phyloP scores from a whole-genome alignment of 2,888 invertebrate species.

The Hydriomena furcata region DNA sequence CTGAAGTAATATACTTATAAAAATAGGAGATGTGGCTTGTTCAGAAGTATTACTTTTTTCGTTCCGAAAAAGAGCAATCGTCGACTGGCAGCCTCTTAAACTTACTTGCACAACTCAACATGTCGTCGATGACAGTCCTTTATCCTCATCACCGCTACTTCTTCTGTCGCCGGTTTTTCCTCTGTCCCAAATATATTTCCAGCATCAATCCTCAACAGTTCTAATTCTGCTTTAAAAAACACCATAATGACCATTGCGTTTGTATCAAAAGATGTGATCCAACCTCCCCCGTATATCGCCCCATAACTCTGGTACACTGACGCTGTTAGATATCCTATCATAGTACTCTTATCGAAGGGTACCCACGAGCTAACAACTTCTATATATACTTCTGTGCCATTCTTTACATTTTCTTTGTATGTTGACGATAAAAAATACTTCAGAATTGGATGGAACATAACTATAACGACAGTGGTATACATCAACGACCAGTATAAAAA shows the following conservation, averaged over 20 bases:
- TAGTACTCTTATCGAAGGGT: conserved; percentile 62
- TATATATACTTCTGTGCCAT: conserved; percentile 57
- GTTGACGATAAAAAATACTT: conserved; percentile 52
- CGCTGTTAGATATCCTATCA: conserved; percentile 55
- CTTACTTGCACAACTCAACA: conserved; percentile 64
- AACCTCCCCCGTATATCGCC: conserved; percentile 67
- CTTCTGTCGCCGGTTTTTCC: conserved; percentile 32
- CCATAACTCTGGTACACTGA: conserved; percentile 62
- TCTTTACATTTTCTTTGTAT: conserved; percentile 55
- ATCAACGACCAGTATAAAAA: conserved; percentile 65
- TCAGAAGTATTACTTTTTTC: too few species aligned
- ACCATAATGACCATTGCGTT: conserved; percentile 73
- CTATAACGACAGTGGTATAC: conserved; percentile 63
- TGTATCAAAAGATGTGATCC: conserved; percentile 72
- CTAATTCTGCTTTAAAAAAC: conserved; percentile 65
- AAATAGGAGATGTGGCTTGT: too few species aligned
- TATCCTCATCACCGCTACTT: conserved; percentile 43
- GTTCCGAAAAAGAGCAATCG: not conserved
- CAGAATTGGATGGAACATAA: conserved; percentile 59
- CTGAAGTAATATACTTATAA: too few species aligned
- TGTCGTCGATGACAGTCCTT: conserved; percentile 62
- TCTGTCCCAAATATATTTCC: conserved; percentile 54
- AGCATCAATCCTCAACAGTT: conserved; percentile 59
- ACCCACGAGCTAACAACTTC: conserved; percentile 74
- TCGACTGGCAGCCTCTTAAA: too few species aligned